A percentile compares a stretch with the other conserved stretches of the same genome.
These are phyloP conservation scores for Tympanoctomys barrerae DNA, from an alignment of 2,797 vertebrate species.

Conservation along the genomic window DNA sequence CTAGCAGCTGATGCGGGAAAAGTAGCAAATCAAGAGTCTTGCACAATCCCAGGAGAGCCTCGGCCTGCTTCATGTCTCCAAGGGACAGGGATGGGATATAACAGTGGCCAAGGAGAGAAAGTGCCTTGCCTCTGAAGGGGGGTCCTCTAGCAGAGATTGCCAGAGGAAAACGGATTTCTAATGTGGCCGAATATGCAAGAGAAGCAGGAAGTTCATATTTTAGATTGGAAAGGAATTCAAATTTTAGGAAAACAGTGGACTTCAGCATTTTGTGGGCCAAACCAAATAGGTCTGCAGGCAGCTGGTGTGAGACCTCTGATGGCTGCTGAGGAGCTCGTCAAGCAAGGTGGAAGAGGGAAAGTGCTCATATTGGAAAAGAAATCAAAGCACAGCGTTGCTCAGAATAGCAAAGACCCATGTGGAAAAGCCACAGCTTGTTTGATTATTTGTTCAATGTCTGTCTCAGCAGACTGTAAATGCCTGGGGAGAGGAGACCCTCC, in stretches of 20 bases:
- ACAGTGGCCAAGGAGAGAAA: not conserved
- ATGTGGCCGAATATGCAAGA: constrained; percentile 30
- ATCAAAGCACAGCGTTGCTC: constrained; percentile 22
- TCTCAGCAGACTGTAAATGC: constrained; percentile 61
- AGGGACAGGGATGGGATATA: not conserved
- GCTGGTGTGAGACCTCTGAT: constrained; percentile 21
- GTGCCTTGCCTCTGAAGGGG: not conserved
- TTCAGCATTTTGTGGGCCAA: constrained; percentile 50
- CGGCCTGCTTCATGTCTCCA: not conserved
- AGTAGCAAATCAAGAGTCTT: not conserved
- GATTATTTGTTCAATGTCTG: constrained; percentile 75
- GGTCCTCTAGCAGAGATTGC: not conserved
- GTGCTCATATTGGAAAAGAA: constrained; percentile 26
- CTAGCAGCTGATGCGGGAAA: not conserved
- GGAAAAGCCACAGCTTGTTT: constrained; percentile 63
- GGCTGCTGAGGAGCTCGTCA: not conserved
- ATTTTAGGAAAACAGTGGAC: not conserved
- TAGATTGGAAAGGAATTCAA: constrained; percentile 60
- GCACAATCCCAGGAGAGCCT: not conserved
- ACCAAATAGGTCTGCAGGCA: constrained; percentile 48
- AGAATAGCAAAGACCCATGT: constrained; percentile 47
- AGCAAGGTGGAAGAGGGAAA: constrained; percentile 39
- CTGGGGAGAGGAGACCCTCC: constrained; percentile 13
- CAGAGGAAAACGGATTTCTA: constrained; percentile 18
- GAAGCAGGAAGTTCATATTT: constrained; percentile 47